A percentile compares a stretch with the other conserved stretches of the same genome.
phyloP scores from a whole-genome alignment of 2,888 invertebrate species.

The Phalera bucephala region DNA sequence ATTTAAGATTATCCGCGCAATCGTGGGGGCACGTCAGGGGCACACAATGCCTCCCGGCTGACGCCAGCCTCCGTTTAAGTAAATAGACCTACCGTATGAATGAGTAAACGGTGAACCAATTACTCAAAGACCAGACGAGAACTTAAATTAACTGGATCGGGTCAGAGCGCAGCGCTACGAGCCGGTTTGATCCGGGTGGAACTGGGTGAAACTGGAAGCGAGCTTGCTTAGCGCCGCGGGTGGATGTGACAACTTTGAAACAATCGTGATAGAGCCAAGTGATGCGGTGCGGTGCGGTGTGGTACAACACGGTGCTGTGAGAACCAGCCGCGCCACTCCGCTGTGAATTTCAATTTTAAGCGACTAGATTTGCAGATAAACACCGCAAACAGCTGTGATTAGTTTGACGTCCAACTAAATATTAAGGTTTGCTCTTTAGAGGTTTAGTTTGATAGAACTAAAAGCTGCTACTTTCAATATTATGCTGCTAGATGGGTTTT shows the following conservation, averaged over 20 bases:
- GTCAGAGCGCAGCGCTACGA: conserved; percentile 7
- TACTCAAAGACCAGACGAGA: conserved; percentile 34
- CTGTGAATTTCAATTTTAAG: conserved; percentile 5
- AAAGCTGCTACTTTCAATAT: too few relatives aligned
- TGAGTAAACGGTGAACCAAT: conserved; percentile 43
- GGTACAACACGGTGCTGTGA: too few relatives aligned
- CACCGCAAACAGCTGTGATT: conserved; percentile 11
- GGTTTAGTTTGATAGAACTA: too few relatives aligned
- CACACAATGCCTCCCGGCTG: conserved; percentile 30
- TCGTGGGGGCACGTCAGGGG: conserved; percentile 21
- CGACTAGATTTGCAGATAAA: conserved; percentile 16
- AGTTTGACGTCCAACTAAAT: conserved; percentile 13
- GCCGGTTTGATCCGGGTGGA: conserved; percentile 28
- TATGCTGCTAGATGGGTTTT: too few relatives aligned
- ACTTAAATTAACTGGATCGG: conserved; percentile 48
- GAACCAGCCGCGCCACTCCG: too few relatives aligned
- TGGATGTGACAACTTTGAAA: conserved; percentile 25
- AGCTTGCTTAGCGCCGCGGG: conserved; percentile 12
- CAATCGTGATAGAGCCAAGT: conserved; percentile 17
- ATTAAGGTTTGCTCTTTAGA: too few relatives aligned
- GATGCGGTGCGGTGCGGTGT: background rate
- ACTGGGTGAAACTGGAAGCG: conserved; percentile 17
- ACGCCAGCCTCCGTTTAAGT: conserved; percentile 12
- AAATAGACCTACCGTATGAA: conserved; percentile 36
- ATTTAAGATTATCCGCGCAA: conserved; percentile 36